Conservation (phyloP, 2,113 vertebrate species). For the Anolis sagrei region DNA sequence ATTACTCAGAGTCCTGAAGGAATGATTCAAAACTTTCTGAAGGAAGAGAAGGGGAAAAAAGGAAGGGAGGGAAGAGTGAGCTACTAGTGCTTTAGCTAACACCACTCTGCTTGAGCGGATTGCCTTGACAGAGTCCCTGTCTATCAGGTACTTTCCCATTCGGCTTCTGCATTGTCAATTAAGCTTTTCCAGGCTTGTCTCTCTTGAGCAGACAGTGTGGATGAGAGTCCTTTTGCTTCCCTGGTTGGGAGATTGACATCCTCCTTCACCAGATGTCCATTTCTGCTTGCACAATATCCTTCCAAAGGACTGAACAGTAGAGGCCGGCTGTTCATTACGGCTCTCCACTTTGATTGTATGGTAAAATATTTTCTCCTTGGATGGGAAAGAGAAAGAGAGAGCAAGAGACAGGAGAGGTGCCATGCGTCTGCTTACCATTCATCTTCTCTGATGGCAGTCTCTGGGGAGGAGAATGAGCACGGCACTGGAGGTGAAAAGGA, state of each 20-base stretch:
- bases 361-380: constrained; percentile 33
- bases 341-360: background rate
- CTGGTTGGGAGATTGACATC: constrained; percentile 1
- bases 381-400: background rate
- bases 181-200: background rate
- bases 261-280: background rate
- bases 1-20: background rate
- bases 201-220: background rate
- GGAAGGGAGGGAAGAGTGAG: background rate
- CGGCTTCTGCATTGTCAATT: constrained; percentile 1
- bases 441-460: background rate
- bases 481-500: background rate
- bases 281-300: accelerated
- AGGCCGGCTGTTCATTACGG: background rate
- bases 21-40: background rate
- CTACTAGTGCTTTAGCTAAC: background rate
- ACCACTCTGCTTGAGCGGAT: background rate
- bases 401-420: constrained; percentile 5
- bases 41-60: background rate
- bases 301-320: constrained; percentile 10
- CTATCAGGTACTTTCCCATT: background rate
- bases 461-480: background rate
- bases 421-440: constrained; percentile 21
- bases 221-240: background rate
- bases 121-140: background rate